These are phyloP conservation scores for Platycheirus rosarum DNA, from an alignment of 2,888 invertebrate species.

Conservation along the genomic window DNA sequence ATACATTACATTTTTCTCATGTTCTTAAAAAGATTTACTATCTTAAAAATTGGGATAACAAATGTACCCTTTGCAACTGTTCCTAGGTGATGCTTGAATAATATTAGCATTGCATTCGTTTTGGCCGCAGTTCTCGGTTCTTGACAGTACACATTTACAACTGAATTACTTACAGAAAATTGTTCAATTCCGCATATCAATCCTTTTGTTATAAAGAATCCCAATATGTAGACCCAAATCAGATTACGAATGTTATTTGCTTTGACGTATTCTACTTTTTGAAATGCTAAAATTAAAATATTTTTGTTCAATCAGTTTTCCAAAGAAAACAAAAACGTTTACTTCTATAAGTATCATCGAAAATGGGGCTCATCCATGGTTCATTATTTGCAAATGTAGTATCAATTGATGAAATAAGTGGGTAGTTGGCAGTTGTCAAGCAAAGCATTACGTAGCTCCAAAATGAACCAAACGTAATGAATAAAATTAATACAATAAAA, in stretches of 20 bases:
- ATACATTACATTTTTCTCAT: neutral
- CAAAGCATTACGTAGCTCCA: constrained; percentile 93
- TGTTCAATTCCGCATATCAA: constrained; percentile 97
- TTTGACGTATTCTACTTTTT: constrained; percentile 88
- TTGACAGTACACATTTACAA: constrained; percentile 96
- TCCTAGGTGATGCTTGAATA: constrained; percentile 94
- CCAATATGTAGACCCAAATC: constrained; percentile 96
- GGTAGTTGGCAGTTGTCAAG: constrained; percentile 90
- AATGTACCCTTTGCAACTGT: constrained; percentile 97
- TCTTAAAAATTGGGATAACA: constrained; percentile 94
- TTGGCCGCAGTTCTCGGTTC: constrained; percentile 87
- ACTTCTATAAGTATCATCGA: constrained; percentile 77
- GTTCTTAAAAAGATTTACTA: constrained; percentile 88
- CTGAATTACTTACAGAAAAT: constrained; percentile 95
- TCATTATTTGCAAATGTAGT: neutral
- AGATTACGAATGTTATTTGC: constrained; percentile 92
- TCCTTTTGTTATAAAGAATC: constrained; percentile 95
- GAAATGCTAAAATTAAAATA: constrained; percentile 83
- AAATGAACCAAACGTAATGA: constrained; percentile 90
- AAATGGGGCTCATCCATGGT: constrained; percentile 73
- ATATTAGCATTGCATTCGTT: constrained; percentile 85
- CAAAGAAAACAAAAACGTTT: constrained; percentile 57
- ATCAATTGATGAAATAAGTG: constrained; percentile 80
- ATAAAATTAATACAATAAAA: constrained; percentile 90
- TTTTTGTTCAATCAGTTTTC: neutral